Conservation (phyloP, 2,113 vertebrate genomes). For the Myrmecophaga tridactyla region DNA sequence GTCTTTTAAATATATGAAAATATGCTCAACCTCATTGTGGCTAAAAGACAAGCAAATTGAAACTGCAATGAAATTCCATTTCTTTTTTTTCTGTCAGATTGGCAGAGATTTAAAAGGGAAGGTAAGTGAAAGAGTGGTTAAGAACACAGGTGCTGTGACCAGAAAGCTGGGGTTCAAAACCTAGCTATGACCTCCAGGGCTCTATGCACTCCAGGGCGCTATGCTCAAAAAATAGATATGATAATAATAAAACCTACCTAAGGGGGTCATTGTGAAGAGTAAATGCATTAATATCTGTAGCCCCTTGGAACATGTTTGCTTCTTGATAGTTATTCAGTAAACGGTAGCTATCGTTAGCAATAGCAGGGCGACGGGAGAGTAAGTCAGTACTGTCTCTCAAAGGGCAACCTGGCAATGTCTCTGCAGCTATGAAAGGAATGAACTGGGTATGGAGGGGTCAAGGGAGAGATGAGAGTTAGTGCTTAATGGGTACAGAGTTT, state of each 20-base stretch:
- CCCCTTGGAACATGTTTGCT: background rate
- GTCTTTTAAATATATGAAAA: background rate
- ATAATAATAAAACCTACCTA: no score
- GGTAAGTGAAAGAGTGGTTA: background rate
- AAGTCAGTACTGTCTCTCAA: background rate
- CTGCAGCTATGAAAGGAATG: no score
- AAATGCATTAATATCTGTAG: no score
- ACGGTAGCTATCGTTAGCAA: background rate
- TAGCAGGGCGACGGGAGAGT: background rate
- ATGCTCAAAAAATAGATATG: no score
- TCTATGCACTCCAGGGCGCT: no score
- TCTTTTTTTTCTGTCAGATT: background rate
- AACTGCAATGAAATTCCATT: background rate
- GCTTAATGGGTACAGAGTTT: no score
- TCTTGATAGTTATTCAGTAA: background rate
- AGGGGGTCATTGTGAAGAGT: no score
- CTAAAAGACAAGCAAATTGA: background rate
- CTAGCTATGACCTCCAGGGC: no score
- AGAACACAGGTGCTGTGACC: background rate
- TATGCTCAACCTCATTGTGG: background rate
- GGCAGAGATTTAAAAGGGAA: background rate
- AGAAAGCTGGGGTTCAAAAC: no score
- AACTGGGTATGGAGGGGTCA: no score
- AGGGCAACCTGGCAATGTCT: no score
- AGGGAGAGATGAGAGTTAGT: no score